A percentile compares a stretch with the other conserved stretches of the same genome.
Conservation (phyloP, 1,140 invertebrate genomes). For the Nebria ingens region DNA sequence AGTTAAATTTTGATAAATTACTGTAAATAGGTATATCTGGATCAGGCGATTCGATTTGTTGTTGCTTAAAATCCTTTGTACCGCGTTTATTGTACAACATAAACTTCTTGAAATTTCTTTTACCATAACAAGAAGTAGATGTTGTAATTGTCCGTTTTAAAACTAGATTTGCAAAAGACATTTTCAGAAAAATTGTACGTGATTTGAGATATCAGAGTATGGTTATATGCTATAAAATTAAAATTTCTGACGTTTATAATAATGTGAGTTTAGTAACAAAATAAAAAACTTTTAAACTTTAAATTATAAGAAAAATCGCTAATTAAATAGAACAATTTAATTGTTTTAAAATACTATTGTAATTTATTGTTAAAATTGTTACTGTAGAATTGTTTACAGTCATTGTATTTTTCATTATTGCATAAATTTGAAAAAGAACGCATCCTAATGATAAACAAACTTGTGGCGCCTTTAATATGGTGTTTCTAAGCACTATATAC, state of each 20-base stretch:
- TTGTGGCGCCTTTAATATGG: neutral
- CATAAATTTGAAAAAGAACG: neutral
- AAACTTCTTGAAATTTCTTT: conserved; percentile 73
- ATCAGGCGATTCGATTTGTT: conserved; percentile 42
- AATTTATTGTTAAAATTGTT: no score
- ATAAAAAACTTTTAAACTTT: no score
- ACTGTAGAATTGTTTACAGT: no score
- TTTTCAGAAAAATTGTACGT: no score
- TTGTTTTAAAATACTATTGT: no score
- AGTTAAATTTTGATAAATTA: conserved; percentile 29
- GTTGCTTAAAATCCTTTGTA: conserved; percentile 50
- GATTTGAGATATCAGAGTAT: no score
- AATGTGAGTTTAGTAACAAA: no score
- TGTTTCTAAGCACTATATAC: neutral
- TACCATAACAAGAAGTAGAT: conserved; percentile 46
- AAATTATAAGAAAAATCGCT: no score
- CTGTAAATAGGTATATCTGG: conserved; percentile 50
- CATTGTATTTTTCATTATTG: no score
- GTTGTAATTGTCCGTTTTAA: conserved; percentile 46
- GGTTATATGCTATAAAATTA: no score
- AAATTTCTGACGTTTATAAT: no score
- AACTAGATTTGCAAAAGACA: conserved; percentile 28
- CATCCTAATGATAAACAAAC: neutral
- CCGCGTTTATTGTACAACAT: conserved; percentile 61
- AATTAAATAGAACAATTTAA: no score